phyloP scores from a whole-genome alignment of 1,140 invertebrate genomes.

The Colletes latitarsis region DNA sequence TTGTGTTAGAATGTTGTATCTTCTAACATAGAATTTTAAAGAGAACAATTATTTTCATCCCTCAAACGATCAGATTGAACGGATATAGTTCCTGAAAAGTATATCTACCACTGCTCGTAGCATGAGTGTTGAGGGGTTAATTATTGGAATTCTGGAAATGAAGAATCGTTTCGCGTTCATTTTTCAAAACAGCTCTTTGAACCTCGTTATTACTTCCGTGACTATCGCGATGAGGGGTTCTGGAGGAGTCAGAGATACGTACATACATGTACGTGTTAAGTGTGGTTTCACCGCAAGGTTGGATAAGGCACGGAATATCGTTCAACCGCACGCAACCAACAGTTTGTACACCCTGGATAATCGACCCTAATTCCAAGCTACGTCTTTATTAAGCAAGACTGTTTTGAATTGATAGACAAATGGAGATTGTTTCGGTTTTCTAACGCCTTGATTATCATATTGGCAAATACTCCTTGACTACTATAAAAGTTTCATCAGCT shows the following conservation, averaged over 20 bases:
- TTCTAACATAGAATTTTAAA: too few relatives aligned
- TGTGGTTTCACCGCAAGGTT: constrained; percentile 61
- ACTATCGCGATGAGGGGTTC: neutral
- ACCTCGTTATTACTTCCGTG: constrained; percentile 19
- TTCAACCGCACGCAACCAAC: constrained; percentile 60
- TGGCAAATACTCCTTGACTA: too few relatives aligned
- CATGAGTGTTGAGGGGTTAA: neutral
- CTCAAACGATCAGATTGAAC: too few relatives aligned
- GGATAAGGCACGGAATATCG: constrained; percentile 63
- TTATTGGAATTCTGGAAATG: neutral
- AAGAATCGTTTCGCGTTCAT: neutral
- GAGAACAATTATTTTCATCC: too few relatives aligned
- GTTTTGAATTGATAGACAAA: constrained; percentile 22
- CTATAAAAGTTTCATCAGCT: too few relatives aligned
- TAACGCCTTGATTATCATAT: neutral
- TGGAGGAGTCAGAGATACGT: neutral
- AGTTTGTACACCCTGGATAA: constrained; percentile 53
- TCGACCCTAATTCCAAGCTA: constrained; percentile 68
- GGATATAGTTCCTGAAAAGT: neutral
- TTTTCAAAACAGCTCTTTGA: neutral
- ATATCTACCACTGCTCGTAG: too few relatives aligned
- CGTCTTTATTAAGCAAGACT: constrained; percentile 66
- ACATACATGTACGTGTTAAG: constrained; percentile 48
- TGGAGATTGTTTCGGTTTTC: neutral
- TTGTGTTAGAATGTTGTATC: too few relatives aligned